phyloP scores from a whole-genome alignment of 2,797 vertebrate species.

The Bradypodion ventrale region DNA sequence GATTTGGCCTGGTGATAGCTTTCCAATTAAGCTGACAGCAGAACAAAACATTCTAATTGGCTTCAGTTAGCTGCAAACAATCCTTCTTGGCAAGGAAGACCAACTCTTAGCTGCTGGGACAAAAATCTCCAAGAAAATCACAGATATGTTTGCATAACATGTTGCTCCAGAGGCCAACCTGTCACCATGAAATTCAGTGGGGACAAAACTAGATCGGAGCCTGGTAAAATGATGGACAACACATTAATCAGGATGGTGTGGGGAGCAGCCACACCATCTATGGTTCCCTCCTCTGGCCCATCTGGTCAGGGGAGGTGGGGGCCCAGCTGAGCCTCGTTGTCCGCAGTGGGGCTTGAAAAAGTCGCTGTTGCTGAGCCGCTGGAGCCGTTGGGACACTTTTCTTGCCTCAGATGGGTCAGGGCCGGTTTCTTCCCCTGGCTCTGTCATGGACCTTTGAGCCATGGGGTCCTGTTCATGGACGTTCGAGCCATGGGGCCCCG shows the following conservation, averaged over 20 bases:
- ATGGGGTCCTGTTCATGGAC: too few species aligned
- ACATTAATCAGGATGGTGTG: background rate
- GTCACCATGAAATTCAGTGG: background rate
- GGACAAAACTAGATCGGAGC: background rate
- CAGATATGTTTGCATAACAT: conserved; percentile 30
- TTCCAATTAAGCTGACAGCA: conserved; percentile 14
- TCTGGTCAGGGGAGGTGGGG: too few species aligned
- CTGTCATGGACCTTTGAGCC: too few species aligned
- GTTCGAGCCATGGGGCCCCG: too few species aligned
- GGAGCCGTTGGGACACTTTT: too few species aligned
- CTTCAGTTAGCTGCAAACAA: background rate
- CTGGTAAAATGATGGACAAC: background rate
- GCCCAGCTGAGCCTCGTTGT: too few species aligned
- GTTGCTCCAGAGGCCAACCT: background rate
- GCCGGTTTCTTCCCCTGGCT: too few species aligned
- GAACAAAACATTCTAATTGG: conserved; percentile 1
- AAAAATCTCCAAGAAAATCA: conserved; percentile 19
- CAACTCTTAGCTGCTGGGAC: background rate
- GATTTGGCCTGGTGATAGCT: background rate
- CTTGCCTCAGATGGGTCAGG: too few species aligned
- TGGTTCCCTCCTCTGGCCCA: too few species aligned
- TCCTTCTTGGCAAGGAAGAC: conserved; percentile 1
- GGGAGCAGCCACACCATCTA: too few species aligned
- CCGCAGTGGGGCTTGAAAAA: too few species aligned
- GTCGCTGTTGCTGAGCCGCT: too few species aligned